phyloP scores from a whole-genome alignment of 2,797 vertebrate species.

The Dendrocincla fuliginosa region DNA sequence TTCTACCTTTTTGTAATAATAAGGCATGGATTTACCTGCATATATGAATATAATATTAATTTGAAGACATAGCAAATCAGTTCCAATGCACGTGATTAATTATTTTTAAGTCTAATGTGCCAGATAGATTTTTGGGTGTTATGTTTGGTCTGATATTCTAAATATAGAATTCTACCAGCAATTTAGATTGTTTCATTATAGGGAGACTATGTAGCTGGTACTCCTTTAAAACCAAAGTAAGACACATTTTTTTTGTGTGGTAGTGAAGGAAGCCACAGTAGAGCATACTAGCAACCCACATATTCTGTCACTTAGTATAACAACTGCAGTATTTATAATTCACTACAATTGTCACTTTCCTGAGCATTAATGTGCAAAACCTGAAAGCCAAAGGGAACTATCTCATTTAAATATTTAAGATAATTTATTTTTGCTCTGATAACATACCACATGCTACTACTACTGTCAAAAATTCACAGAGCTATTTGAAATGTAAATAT shows the following conservation, averaged over 20 bases:
- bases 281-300: not conserved
- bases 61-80: constrained; percentile 31
- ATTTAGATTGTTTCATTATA: constrained; percentile 4
- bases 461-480: not conserved
- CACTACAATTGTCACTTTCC: not conserved
- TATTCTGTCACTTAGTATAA: not conserved
- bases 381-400: not conserved
- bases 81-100: constrained; percentile 18
- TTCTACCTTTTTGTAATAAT: not conserved
- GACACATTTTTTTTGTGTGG: not conserved
- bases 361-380: not conserved
- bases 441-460: not conserved
- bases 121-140: constrained; percentile 24
- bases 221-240: constrained; percentile 8
- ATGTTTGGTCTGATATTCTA: constrained; percentile 17
- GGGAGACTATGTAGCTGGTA: not conserved
- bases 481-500: not conserved
- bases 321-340: not conserved
- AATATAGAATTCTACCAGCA: not conserved
- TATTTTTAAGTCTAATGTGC: constrained; percentile 44
- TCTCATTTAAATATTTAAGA: constrained; percentile 19
- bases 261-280: not conserved
- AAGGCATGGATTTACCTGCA: not conserved
- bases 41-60: constrained; percentile 39
- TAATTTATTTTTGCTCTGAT: not conserved